Percentiles rank a stretch among this genome's conserved stretches.
phyloP scores from a whole-genome alignment of 2,888 invertebrate species.

The Bembecia ichneumoniformis region DNA sequence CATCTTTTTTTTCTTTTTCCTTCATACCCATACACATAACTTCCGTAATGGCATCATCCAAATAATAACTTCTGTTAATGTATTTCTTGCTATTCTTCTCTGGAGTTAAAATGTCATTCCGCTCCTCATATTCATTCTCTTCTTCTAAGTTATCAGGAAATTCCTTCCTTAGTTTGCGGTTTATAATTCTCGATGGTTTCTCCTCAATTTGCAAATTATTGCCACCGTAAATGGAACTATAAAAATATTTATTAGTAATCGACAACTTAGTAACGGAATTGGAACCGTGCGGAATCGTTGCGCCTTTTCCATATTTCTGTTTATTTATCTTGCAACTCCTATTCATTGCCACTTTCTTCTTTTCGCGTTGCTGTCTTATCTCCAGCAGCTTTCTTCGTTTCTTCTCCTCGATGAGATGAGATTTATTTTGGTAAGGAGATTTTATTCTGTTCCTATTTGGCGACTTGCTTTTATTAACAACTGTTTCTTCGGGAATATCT shows the following conservation, averaged over 20 bases:
- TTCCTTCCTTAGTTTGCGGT: slow-evolving; percentile 19
- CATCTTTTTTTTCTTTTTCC: slow-evolving; percentile 20
- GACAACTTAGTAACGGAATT: slow-evolving; percentile 59
- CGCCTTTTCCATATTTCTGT: slow-evolving; percentile 34
- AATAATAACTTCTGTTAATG: slow-evolving; percentile 39
- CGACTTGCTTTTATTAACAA: slow-evolving; percentile 33
- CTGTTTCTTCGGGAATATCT: slow-evolving; percentile 32
- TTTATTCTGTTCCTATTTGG: slow-evolving; percentile 42
- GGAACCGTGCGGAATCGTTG: slow-evolving; percentile 39
- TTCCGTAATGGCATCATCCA: slow-evolving; percentile 49
- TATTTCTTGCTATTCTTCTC: slow-evolving; percentile 29
- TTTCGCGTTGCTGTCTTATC: slow-evolving; percentile 51
- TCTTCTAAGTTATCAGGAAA: slow-evolving; percentile 16
- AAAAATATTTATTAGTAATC: slow-evolving; percentile 60
- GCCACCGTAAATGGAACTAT: slow-evolving; percentile 61
- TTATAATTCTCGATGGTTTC: slow-evolving; percentile 15
- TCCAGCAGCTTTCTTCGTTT: slow-evolving; percentile 51
- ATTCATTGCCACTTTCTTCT: slow-evolving; percentile 41
- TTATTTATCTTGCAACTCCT: slow-evolving; percentile 44
- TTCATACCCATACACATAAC: slow-evolving; percentile 37
- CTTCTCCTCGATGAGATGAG: slow-evolving; percentile 45
- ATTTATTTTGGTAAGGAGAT: slow-evolving; percentile 59
- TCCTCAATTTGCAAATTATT: slow-evolving; percentile 22
- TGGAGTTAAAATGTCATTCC: slow-evolving; percentile 7
- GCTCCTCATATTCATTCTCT: slow-evolving; percentile 9